Base-by-base conservation (phyloP, 1,140 invertebrate genomes). In the Idris sp. region DNA sequence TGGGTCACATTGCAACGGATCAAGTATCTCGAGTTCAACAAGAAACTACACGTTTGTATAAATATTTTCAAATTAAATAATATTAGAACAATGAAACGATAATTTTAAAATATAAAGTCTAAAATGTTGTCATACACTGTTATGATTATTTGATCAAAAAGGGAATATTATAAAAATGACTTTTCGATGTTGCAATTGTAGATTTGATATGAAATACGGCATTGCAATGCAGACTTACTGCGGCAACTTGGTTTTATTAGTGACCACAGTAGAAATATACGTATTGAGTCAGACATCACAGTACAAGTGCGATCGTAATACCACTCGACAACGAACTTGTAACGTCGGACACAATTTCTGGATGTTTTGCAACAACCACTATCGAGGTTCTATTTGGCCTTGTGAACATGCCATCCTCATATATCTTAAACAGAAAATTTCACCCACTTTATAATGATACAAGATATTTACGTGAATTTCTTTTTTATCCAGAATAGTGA, bases 221-320 rank as follows among this genome's bases (percentile, higher is more conserved):
- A 9, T 48, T 61, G 18, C n/a, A 38, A 38, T 10, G 2, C 19
- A 44, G 54, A 67, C 33, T 67, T 68, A 58, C 18, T 43, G 36
- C 41, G 18, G 38, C 6, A 28, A 58, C 40, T 54, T 35, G 62
- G 54, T 67, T 67, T 74, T 67, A 74, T 61, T 61, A 56, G 56
- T 44, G 49, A 49, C 62, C 56, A 13, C 53, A 74, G 62, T 74
- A 56, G 62, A 74, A 74, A 68, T 62, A 54, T 67, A 68, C 62
- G 43, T 62, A 68, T 74, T 68, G 48, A 68, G 72, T 74, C 72
- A 68, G 72, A 58, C 72, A 67, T 74, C 49, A 48, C 46, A 14
- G 25, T 59, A 65, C 61, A 59, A 61, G 26, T 48, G 15, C 49
- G 4, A 56, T 71, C 31, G 65, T 41, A 67, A 56, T 56, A 44